A percentile compares a stretch with the other conserved stretches of the same genome.
These are phyloP conservation scores for Sinocyclocheilus maitianheensis DNA, from an alignment of 2,113 vertebrate species.

Conservation along the genomic window DNA sequence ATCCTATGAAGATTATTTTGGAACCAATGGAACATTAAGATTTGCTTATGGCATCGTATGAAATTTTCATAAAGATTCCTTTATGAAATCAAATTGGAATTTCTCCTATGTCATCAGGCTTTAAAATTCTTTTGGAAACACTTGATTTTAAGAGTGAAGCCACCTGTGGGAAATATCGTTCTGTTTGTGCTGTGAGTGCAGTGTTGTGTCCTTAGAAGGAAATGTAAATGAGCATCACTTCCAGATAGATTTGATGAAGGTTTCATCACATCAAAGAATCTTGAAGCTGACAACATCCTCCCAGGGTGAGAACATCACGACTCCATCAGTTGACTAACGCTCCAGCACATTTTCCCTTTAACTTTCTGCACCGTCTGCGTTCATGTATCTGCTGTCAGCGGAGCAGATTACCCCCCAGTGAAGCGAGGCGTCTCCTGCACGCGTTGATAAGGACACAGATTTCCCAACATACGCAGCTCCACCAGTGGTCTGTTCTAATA, in stretches of 20 bases:
- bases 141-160: background rate
- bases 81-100: too few species aligned
- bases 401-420: slow-evolving; percentile 70
- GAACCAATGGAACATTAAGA: too few species aligned
- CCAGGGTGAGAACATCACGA: slow-evolving; percentile 17
- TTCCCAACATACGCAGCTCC: slow-evolving; percentile 9
- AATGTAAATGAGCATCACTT: slow-evolving; percentile 29
- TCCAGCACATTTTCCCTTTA: slow-evolving; percentile 65
- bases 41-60: too few species aligned
- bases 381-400: slow-evolving; percentile 55
- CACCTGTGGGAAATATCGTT: background rate
- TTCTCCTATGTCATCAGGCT: background rate
- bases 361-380: slow-evolving; percentile 45
- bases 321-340: slow-evolving; percentile 57
- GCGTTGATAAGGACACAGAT: slow-evolving; percentile 72
- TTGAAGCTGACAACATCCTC: slow-evolving; percentile 3
- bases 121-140: background rate
- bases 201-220: background rate
- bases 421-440: slow-evolving; percentile 69
- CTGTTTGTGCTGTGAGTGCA: background rate
- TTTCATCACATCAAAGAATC: slow-evolving; percentile 30
- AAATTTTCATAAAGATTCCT: too few species aligned
- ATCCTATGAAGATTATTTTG: too few species aligned
- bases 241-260: slow-evolving; percentile 27
- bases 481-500: slow-evolving; percentile 37